Base-by-base conservation (phyloP, 1,140 invertebrate species). In the Zaprionus africanus region DNA sequence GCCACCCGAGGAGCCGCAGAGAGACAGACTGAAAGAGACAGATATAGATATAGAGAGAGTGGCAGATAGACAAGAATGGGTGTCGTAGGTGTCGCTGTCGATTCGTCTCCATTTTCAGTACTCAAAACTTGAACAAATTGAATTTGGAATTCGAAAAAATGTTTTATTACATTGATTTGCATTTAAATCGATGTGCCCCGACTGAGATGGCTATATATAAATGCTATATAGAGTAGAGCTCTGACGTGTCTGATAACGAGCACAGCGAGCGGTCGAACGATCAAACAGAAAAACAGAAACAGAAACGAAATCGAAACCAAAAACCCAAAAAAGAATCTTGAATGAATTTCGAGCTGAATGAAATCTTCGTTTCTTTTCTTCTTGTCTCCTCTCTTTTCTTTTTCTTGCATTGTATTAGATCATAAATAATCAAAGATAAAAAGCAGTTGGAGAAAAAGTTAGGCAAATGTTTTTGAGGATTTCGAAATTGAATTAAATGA, bases 91-190 rank as follows among this genome's bases (percentile, higher is more conserved):
- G 41, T 46, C 46, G 17, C 17, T 17, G 17, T 49, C 17, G 46
- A 49, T 19, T 49, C 17, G 24, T 61, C 62, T 53, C 26, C 34
- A 49, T 43, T 34, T 59, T 13, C 54, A 49, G 56, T 56, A 59
- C 43, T 41, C 41, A 17, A 36, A 53, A 53, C 49, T 64, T 54
- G 38, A 67, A 70, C 78, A 66, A 67, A 71, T 88, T 84, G 78
- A 88, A 84, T 88, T 84, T 67, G 41, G 78, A 87, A 87, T 88
- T 36, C 49, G 11, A n/a, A 81, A 84, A 84, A 73, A 90, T 88
- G 85, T 88, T 88, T 88, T 88, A 88, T 88, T 90, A 90, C 85
- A 90, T 85, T 90, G 81, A 88, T 88, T 88, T 88, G 85, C 85
- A 88, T 88, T 90, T 88, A 88, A 88, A 88, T 88, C 86, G 85